Percentiles rank a stretch among this genome's conserved stretches.
Conservation (phyloP, 2,113 vertebrate genomes). For the Nothobranchius kuhntae region DNA sequence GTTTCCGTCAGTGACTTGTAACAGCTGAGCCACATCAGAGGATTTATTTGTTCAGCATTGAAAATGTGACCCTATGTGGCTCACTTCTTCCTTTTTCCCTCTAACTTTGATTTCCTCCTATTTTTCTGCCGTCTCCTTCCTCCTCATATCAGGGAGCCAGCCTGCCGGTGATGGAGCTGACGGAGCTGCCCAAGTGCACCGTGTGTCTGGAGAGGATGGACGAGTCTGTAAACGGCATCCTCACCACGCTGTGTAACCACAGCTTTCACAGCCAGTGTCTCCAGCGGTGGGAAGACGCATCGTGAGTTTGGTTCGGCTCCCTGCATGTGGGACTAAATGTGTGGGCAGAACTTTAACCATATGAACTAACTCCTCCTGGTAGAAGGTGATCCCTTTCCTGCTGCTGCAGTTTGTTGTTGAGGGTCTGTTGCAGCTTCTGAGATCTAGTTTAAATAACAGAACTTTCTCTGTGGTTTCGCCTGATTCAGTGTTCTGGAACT, state of each 20-base stretch:
- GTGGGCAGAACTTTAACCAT: neutral
- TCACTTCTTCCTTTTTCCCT: too few species aligned
- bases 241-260: constrained; percentile 97
- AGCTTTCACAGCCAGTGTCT: constrained; percentile 98
- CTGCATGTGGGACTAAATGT: neutral
- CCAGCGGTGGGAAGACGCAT: constrained; percentile 97
- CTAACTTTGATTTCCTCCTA: neutral
- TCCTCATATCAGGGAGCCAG: constrained; percentile 87
- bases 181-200: constrained; percentile 95
- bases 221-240: constrained; percentile 95
- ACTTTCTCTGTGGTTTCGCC: constrained; percentile 5
- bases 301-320: constrained; percentile 79
- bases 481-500: constrained; percentile 29
- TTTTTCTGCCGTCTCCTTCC: neutral
- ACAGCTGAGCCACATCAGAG: too few species aligned
- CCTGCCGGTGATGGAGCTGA: constrained; percentile 96
- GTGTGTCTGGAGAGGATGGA: constrained; percentile 99
- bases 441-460: neutral
- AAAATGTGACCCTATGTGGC: too few species aligned
- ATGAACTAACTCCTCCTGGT: neutral
- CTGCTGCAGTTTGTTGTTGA: neutral
- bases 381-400: neutral
- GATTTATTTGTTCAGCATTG: too few species aligned
- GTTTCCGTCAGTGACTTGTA: too few species aligned
- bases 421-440: neutral